These are phyloP conservation scores for Netelia virgata DNA, from an alignment of 2,888 invertebrate species.

Conservation along the genomic window DNA sequence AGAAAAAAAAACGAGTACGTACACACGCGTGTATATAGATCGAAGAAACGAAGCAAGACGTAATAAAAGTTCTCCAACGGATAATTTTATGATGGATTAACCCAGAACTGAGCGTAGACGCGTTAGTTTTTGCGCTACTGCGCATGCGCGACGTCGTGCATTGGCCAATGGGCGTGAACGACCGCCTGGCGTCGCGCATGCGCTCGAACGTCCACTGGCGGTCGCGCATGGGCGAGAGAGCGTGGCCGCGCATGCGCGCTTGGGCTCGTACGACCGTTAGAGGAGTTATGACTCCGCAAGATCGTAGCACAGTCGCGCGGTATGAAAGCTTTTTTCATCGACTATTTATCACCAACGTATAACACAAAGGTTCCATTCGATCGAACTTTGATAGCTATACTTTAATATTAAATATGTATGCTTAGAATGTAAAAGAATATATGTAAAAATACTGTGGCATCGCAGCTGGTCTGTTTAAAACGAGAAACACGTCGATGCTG, in stretches of 20 bases:
- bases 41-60: conserved; percentile 16
- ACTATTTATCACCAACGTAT: background rate
- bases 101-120: too few species aligned
- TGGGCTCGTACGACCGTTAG: background rate
- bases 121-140: too few species aligned
- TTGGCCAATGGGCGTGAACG: too few species aligned
- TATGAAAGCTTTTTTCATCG: background rate
- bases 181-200: too few species aligned
- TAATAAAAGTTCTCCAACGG: conserved; percentile 43
- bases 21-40: background rate
- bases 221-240: background rate
- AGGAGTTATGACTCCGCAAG: conserved; percentile 15
- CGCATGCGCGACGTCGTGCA: too few species aligned
- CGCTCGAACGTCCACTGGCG: too few species aligned
- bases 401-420: too few species aligned
- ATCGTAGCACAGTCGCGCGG: background rate
- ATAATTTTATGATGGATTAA: conserved; percentile 20
- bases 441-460: too few species aligned
- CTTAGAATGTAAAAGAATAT: too few species aligned
- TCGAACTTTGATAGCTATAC: conserved; percentile 28
- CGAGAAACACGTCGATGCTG: too few species aligned
- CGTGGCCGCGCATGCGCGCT: background rate
- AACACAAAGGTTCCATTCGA: conserved; percentile 3
- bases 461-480: too few species aligned
- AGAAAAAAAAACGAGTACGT: conserved; percentile 4